Evolutionary conservation across 2,113 vertebrate genomes (phyloP).

Genomic region (Orientallactaga bullata): DNA sequence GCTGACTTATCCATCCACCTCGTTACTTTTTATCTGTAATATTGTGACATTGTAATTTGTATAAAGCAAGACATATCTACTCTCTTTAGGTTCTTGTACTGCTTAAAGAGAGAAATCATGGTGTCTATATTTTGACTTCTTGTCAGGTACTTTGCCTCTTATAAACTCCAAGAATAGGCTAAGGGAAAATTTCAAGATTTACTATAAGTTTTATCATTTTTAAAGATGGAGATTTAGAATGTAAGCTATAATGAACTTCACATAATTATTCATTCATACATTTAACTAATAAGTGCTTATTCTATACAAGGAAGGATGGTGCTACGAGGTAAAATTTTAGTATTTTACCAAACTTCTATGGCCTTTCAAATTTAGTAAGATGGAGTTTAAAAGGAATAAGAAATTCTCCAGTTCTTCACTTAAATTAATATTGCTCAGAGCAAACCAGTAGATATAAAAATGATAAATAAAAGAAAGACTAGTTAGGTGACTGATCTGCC

Average conservation of each 20-base stretch:
- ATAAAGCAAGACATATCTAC: background rate
- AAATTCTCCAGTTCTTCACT: background rate
- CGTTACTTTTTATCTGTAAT: background rate
- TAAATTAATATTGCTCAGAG: background rate
- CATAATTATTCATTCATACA: background rate
- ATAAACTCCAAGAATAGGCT: background rate
- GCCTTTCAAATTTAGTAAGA: background rate
- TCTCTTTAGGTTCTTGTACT: background rate
- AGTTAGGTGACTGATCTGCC: background rate
- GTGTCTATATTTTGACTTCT: background rate
- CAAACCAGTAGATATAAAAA: constrained; percentile 1
- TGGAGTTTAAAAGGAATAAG: background rate
- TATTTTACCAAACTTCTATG: background rate
- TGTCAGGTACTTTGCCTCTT: background rate
- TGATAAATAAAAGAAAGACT: constrained; percentile 4
- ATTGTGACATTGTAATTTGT: background rate
- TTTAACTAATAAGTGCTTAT: background rate
- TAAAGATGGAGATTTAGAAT: background rate
- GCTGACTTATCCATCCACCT: background rate
- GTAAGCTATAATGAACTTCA: background rate
- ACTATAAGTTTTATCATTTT: background rate
- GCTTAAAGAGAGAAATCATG: background rate
- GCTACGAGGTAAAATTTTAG: background rate
- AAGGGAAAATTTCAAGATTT: background rate
- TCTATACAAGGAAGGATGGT: background rate